Percentiles rank a stretch among this genome's conserved stretches.
Conservation (phyloP, 2,113 vertebrate genomes). For the Spea bombifrons region DNA sequence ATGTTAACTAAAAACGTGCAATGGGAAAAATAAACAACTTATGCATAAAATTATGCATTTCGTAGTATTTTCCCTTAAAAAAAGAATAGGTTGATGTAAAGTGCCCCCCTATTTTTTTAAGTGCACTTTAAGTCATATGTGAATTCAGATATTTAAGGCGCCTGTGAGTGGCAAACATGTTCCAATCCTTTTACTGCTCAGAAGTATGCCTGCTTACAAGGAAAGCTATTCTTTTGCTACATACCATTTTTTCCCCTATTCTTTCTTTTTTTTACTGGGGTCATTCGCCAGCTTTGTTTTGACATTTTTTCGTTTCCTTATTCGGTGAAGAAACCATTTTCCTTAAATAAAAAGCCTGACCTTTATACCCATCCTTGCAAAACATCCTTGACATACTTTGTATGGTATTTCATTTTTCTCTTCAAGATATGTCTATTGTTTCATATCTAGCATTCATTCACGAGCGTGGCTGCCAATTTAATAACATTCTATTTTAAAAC, state of each 20-base stretch:
- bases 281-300: background rate
- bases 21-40: too few relatives aligned
- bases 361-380: background rate
- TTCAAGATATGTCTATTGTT: conserved; percentile 12
- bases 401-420: background rate
- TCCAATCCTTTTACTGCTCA: too few relatives aligned
- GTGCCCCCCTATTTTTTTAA: too few relatives aligned
- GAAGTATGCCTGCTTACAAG: too few relatives aligned
- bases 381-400: background rate
- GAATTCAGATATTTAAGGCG: too few relatives aligned
- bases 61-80: too few relatives aligned
- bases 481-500: background rate
- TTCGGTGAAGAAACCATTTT: conserved; percentile 16
- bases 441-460: background rate
- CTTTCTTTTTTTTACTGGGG: background rate
- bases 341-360: background rate
- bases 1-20: too few relatives aligned
- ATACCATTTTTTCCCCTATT: background rate
- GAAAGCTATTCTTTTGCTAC: too few relatives aligned
- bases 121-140: too few relatives aligned
- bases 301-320: background rate
- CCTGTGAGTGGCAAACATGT: too few relatives aligned
- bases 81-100: too few relatives aligned
- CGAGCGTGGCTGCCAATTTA: background rate
- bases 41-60: too few relatives aligned